A percentile compares a stretch with the other conserved stretches of the same genome.
Evolutionary conservation across 2,888 invertebrate genomes (phyloP).

Genomic region (Megastigmus dorsalis): DNA sequence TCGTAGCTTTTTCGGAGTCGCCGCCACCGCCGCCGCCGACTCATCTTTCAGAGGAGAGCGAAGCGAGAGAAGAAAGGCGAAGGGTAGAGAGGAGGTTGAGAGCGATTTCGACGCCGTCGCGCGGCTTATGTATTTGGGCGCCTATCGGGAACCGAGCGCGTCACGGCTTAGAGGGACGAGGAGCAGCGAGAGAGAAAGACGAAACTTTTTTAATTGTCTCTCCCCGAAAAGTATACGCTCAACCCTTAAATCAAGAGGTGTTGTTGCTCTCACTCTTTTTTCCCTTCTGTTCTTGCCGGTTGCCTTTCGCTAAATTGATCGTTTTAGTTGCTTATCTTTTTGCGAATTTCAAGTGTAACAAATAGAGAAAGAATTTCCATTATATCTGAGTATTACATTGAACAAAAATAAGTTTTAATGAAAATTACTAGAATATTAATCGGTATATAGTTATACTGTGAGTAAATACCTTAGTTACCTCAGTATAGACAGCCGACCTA

Average conservation of each 20-base stretch:
- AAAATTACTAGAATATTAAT: too few species aligned
- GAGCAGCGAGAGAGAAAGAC: not conserved
- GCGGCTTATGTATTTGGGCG: slow-evolving; percentile 35
- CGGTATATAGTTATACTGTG: too few species aligned
- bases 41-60: slow-evolving; percentile 23
- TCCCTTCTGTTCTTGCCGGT: not conserved
- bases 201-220: slow-evolving; percentile 52
- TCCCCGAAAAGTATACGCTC: slow-evolving; percentile 31
- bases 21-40: slow-evolving; percentile 26
- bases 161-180: slow-evolving; percentile 17
- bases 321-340: too few species aligned
- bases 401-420: too few species aligned
- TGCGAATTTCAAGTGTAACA: too few species aligned
- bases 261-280: too few species aligned
- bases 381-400: too few species aligned
- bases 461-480: too few species aligned
- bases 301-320: too few species aligned
- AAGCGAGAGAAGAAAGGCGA: slow-evolving; percentile 1
- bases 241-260: slow-evolving; percentile 36
- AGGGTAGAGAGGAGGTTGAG: not conserved
- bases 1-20: slow-evolving; percentile 37
- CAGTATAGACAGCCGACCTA: too few species aligned
- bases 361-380: too few species aligned
- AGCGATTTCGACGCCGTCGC: not conserved
- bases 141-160: slow-evolving; percentile 32